phyloP scores from a whole-genome alignment of 2,797 vertebrate species.

The Delichon dasypus region DNA sequence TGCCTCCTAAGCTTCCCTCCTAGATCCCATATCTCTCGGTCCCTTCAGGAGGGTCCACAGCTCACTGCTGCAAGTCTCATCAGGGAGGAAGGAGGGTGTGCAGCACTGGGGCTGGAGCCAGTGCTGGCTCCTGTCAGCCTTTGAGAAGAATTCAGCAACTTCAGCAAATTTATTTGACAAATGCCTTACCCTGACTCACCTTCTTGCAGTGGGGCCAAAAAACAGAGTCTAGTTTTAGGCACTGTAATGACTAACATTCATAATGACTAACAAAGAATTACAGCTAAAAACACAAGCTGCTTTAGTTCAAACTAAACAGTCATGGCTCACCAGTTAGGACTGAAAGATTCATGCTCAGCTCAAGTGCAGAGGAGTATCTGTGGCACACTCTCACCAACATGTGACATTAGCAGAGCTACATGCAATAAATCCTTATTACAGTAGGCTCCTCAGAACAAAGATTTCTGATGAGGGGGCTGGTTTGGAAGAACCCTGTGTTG shows the following conservation, averaged over 20 bases:
- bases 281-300: constrained; percentile 47
- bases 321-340: constrained; percentile 14
- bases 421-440: not conserved
- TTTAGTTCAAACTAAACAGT: constrained; percentile 19
- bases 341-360: constrained; percentile 25
- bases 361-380: constrained; percentile 34
- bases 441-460: constrained; percentile 15
- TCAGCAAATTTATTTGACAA: constrained; percentile 11
- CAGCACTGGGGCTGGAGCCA: not conserved
- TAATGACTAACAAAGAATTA: constrained; percentile 37
- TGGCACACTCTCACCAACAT: constrained; percentile 8
- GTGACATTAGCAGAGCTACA: not conserved
- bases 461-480: constrained; percentile 42
- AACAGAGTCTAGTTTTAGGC: not conserved
- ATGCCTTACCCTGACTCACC: constrained; percentile 12
- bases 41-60: not conserved
- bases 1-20: not conserved
- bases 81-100: not conserved
- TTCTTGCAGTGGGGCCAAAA: not conserved
- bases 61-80: not conserved
- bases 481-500: constrained; percentile 36
- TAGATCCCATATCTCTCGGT: accelerated
- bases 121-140: not conserved
- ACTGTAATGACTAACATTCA: not conserved
- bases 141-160: not conserved